Evolutionary conservation across 2,888 invertebrate species (phyloP).

Genomic region (Romanomermis culicivorax): DNA sequence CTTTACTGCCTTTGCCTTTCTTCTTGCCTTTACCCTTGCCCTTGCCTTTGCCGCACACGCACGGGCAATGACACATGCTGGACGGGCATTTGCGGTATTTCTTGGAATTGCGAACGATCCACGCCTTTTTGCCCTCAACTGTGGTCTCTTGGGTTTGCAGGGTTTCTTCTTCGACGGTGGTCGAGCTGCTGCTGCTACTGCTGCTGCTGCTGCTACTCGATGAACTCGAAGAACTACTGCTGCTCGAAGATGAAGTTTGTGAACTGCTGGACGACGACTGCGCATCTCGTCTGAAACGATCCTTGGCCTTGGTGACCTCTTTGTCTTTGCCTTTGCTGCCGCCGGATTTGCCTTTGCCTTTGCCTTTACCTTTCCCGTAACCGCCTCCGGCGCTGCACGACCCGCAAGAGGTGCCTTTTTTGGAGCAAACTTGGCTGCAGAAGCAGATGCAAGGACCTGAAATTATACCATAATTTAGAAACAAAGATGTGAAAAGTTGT

Average conservation of each 20-base stretch:
- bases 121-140: background rate
- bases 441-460: constrained; percentile 1
- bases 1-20: background rate
- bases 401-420: background rate
- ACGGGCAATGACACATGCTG: constrained; percentile 1
- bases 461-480: background rate
- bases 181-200: background rate
- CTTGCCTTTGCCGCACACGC: constrained; percentile 1
- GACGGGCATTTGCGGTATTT: background rate
- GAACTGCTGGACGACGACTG: background rate
- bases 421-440: background rate
- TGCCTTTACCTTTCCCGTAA: background rate
- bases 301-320: background rate
- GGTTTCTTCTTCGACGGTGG: background rate
- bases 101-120: background rate
- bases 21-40: background rate
- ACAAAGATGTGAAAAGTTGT: background rate
- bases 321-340: background rate
- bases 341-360: constrained; percentile 1
- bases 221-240: too few relatives aligned
- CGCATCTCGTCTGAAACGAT: background rate
- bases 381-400: background rate
- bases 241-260: background rate
- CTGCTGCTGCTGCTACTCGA: background rate
- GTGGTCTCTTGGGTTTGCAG: background rate